phyloP scores from a whole-genome alignment of 2,888 invertebrate species.

The Patella caerulea region DNA sequence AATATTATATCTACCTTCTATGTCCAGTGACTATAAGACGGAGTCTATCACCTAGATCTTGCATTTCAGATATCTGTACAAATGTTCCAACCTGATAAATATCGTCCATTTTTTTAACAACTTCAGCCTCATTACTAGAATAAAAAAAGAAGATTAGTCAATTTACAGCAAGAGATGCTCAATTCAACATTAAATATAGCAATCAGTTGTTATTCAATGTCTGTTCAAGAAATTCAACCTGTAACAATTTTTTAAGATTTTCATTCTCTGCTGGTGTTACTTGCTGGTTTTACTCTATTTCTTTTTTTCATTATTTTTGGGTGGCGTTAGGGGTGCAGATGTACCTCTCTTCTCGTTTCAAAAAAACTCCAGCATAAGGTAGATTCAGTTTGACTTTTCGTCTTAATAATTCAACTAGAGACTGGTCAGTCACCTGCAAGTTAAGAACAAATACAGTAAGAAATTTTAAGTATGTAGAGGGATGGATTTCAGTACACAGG shows the following conservation, averaged over 20 bases:
- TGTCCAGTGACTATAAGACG: slow-evolving; percentile 96
- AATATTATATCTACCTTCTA: slow-evolving; percentile 75
- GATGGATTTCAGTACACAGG: no score
- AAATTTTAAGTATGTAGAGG: neutral
- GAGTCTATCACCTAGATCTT: slow-evolving; percentile 91
- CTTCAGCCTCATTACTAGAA: slow-evolving; percentile 83
- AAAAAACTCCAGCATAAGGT: slow-evolving; percentile 96
- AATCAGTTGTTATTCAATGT: neutral
- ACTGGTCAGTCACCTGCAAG: slow-evolving; percentile 84
- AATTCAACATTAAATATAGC: neutral
- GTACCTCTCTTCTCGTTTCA: slow-evolving; percentile 90
- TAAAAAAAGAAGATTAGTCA: neutral
- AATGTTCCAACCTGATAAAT: slow-evolving; percentile 94
- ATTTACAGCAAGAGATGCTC: neutral
- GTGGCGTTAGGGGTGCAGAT: slow-evolving; percentile 40
- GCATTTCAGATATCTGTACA: slow-evolving; percentile 97
- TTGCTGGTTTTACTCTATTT: no score
- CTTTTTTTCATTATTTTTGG: no score
- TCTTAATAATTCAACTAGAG: slow-evolving; percentile 88
- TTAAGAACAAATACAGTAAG: neutral
- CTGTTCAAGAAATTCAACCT: no score
- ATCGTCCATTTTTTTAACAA: slow-evolving; percentile 87
- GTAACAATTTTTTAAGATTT: no score
- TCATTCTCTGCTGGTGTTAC: no score
- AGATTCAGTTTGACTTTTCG: slow-evolving; percentile 95